Evolutionary conservation across 2,113 vertebrate genomes (phyloP).

Genomic region (Recurvirostra avosetta): DNA sequence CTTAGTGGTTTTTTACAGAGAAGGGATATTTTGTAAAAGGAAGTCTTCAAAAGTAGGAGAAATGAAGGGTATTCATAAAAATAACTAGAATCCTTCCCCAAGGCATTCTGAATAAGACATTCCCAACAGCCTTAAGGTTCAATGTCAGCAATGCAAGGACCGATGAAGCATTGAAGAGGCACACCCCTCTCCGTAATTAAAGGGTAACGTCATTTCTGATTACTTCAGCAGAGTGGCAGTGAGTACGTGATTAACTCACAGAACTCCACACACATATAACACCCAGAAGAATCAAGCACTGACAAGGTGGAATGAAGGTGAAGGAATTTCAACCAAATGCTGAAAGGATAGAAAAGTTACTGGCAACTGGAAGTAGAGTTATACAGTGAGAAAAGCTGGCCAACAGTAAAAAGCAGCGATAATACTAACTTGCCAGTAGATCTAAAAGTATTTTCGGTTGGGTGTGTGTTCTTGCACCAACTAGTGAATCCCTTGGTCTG

Average conservation of each 20-base stretch:
- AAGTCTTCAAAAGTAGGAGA: background rate
- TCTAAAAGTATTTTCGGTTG: background rate
- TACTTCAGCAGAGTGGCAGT: background rate
- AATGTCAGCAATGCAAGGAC: background rate
- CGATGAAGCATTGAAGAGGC: background rate
- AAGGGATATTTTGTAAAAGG: background rate
- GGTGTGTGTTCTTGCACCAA: background rate
- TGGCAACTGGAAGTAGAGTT: background rate
- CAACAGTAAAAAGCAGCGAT: background rate
- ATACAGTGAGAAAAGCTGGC: background rate
- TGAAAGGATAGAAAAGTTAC: background rate
- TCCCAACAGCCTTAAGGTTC: background rate
- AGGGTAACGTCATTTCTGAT: background rate
- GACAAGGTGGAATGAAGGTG: background rate
- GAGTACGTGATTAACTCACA: background rate
- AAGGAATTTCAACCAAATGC: background rate
- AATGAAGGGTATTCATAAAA: constrained; percentile 58
- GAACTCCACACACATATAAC: background rate
- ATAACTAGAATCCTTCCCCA: background rate
- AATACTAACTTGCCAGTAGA: background rate
- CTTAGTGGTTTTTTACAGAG: background rate
- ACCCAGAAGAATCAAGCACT: background rate
- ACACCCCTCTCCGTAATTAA: constrained; percentile 6
- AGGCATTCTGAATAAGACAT: background rate
- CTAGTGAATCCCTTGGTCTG: background rate